phyloP scores from a whole-genome alignment of 2,113 vertebrate species.

The Marmota flaviventris region DNA sequence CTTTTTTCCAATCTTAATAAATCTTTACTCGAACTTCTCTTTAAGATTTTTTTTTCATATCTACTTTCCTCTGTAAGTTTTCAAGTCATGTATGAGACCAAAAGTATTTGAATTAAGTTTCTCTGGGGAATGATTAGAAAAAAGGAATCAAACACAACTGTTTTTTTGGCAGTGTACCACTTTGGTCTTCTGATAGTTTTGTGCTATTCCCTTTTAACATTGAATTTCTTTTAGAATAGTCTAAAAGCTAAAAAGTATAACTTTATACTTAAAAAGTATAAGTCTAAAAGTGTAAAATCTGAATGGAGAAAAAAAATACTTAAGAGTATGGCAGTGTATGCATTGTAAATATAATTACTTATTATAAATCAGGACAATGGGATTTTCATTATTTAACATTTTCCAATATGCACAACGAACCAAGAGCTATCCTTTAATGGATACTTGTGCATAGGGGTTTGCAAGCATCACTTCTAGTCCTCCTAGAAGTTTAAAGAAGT shows the following conservation, averaged over 20 bases:
- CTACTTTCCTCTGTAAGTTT: conserved; percentile 66
- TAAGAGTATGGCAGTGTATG: background rate
- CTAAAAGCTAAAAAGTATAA: background rate
- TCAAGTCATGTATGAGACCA: conserved; percentile 16
- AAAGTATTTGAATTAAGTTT: conserved; percentile 70
- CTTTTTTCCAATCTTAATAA: conserved; percentile 69
- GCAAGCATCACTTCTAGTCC: background rate
- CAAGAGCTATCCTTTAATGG: background rate
- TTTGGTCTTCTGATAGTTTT: conserved; percentile 54
- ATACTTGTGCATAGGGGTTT: background rate
- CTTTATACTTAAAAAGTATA: background rate
- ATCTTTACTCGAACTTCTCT: conserved; percentile 63
- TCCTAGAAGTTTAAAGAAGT: background rate
- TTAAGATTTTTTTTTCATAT: conserved; percentile 10
- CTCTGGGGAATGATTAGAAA: conserved; percentile 38
- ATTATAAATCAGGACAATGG: conserved; percentile 3
- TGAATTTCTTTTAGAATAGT: conserved; percentile 57
- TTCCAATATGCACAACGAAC: background rate
- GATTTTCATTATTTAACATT: conserved; percentile 36
- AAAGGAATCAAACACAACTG: conserved; percentile 63
- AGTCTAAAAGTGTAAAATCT: conserved; percentile 30
- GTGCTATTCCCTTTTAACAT: conserved; percentile 3
- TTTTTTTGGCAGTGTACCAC: background rate
- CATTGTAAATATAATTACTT: background rate
- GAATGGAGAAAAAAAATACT: conserved; percentile 21